phyloP scores from a whole-genome alignment of 64 coral and sea anemone species.

The Astreopora myriophthalma region DNA sequence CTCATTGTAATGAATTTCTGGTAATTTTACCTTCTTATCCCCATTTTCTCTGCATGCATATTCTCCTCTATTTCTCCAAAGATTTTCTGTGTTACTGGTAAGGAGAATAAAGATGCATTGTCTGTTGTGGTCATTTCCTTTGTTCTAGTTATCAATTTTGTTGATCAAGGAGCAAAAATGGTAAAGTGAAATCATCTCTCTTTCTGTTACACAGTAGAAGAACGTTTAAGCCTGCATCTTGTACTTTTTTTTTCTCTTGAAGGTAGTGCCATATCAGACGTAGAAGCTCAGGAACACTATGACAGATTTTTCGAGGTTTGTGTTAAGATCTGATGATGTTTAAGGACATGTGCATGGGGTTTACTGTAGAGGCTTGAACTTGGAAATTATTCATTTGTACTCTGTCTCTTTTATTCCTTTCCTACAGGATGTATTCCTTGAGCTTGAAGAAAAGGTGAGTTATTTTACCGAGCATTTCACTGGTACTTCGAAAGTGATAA shows the following conservation, averaged over 20 bases:
- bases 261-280: constrained; percentile 99
- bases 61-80: too few species aligned
- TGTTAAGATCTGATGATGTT: neutral
- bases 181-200: too few species aligned
- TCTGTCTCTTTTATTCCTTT: neutral
- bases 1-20: neutral
- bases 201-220: too few species aligned
- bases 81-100: too few species aligned
- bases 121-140: too few species aligned
- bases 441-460: constrained; percentile 79
- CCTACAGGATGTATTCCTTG: constrained; percentile 95
- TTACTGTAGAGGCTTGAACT: neutral
- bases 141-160: too few species aligned
- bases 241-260: neutral
- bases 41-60: too few species aligned
- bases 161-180: too few species aligned
- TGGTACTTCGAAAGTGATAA: too few species aligned
- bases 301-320: constrained; percentile 97
- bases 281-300: constrained; percentile 98
- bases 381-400: neutral
- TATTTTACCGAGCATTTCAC: too few species aligned
- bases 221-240: too few species aligned
- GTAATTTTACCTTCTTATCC: neutral
- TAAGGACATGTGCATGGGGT: neutral
- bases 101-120: too few species aligned